Evolutionary conservation across 2,797 vertebrate species (phyloP), one percentile per base, ranked within the genome.

Genomic region (Phrynocephalus vlangalii): DNA sequence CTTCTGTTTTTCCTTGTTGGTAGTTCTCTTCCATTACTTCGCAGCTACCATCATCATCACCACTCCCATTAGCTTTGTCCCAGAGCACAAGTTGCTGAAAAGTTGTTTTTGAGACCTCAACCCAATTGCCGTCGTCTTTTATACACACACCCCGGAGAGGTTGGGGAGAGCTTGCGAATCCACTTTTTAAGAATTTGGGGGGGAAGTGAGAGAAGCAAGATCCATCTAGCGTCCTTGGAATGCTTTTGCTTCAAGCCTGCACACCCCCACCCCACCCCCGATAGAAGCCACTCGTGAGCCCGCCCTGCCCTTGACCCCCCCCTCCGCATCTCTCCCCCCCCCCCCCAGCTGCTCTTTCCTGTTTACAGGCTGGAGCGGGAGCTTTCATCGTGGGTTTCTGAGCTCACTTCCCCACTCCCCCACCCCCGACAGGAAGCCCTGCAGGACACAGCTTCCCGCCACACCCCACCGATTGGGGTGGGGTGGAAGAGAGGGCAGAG

Each of bases 291-390:
- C 70, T 3, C 38, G 13, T 75, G 50, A 38, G 44, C 77, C 70
- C 13, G 38, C 82, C 78, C 63, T 79, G 81, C 83, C 72, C 81
- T 90, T 86, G 75, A 75, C 82, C 82, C 82, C 80, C 88, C 79
- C 80, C 86, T 28, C 6, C 50, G 18, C 68, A 15, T 28, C 56
- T 6, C 52, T 8, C 87, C 84, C 82, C 84, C 71, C 82, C 84
- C 71, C 68, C 86, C 84, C 83, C 71, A 56, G 90, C 90, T 82
- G 85, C 86, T 88, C 89, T 83, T 92, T 93, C 93, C 92, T 93
- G 92, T 93, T 93, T 90, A 92, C 86, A 90, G 73, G 85, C 84
- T 63, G 56, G 79, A 72, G 68, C 85, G 83, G 87, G 87, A 75
- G 88, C 88, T 87, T 77, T 90, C 81, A 92, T 87, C 86, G 88